phyloP scores from a whole-genome alignment of 2,113 vertebrate genomes.

The Ictidomys tridecemlineatus region DNA sequence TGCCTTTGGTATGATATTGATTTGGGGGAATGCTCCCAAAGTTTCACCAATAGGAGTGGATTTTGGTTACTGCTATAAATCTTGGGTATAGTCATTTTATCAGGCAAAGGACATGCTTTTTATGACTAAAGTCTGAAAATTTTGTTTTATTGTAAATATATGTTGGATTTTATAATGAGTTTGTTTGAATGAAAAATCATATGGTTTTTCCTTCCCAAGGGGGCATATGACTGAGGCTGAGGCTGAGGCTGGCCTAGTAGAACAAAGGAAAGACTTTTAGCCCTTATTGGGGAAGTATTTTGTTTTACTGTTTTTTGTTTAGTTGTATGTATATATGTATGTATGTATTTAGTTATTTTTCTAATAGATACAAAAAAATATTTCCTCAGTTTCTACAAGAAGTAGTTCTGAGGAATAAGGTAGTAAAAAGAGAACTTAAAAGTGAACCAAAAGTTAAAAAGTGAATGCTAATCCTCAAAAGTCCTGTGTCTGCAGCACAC shows the following conservation, averaged over 20 bases:
- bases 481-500: neutral
- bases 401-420: neutral
- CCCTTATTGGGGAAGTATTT: neutral
- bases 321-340: neutral
- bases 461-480: neutral
- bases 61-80: neutral
- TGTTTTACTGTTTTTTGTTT: neutral
- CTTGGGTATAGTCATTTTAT: conserved; percentile 3
- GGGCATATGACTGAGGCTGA: neutral
- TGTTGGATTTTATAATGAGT: neutral
- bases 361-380: neutral
- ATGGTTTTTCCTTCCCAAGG: neutral
- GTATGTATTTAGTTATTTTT: neutral
- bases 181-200: neutral
- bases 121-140: neutral
- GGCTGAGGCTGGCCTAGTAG: neutral
- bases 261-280: neutral
- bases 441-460: neutral
- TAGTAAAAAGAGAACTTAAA: neutral
- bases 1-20: neutral
- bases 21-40: neutral
- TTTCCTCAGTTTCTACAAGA: neutral
- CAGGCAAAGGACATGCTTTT: neutral
- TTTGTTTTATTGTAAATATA: neutral
- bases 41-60: neutral